Conservation (phyloP, 2,113 vertebrate genomes). For the Apteryx owenii region DNA sequence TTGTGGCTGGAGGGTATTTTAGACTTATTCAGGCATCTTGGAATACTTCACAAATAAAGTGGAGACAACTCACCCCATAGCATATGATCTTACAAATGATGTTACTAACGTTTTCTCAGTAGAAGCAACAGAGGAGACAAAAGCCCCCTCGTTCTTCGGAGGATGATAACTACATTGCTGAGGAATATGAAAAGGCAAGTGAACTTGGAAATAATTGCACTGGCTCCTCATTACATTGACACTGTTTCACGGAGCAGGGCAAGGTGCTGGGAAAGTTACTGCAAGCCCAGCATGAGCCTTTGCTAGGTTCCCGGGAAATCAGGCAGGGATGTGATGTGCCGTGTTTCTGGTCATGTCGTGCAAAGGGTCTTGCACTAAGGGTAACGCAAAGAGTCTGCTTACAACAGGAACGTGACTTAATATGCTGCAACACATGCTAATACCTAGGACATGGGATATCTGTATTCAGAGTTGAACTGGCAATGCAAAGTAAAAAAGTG, state of each 20-base stretch:
- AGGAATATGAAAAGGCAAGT: neutral
- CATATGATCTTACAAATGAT: neutral
- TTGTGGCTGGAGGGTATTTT: slow-evolving; percentile 31
- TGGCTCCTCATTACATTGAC: neutral
- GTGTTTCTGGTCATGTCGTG: neutral
- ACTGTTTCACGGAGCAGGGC: neutral
- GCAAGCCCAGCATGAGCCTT: neutral
- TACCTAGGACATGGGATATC: neutral
- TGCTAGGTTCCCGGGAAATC: neutral
- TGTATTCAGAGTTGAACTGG: neutral
- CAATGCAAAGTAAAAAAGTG: neutral
- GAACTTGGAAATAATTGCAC: neutral
- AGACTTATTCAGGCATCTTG: neutral
- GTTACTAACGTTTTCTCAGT: neutral
- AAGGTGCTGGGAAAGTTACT: neutral
- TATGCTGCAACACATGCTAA: neutral
- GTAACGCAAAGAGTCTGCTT: neutral
- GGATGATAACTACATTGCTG: neutral
- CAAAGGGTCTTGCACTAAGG: neutral
- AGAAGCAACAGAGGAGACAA: neutral
- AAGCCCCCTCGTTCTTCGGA: neutral
- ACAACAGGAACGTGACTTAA: neutral
- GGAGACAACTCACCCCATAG: neutral
- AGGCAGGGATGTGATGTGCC: neutral
- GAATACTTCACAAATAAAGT: slow-evolving; percentile 32